Evolutionary conservation across 37 sponge, comb jelly and placozoan genomes (phyloP).

Genomic region (Geodia barretti): DNA sequence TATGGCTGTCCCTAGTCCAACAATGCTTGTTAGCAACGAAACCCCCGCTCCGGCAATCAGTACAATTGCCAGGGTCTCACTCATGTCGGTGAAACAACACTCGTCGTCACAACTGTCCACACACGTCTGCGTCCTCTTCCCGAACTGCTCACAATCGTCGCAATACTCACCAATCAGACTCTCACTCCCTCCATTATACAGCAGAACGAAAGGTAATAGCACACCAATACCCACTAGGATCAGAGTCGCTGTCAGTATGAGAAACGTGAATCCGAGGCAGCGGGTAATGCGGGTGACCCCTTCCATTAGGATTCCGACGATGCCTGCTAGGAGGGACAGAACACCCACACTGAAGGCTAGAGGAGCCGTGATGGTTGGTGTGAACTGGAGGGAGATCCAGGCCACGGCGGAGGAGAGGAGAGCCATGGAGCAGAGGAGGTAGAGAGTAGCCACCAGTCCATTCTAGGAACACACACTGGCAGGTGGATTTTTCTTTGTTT

Average conservation of each 20-base stretch:
- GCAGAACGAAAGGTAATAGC: slow-evolving; percentile 15
- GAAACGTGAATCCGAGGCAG: slow-evolving; percentile 11
- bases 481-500: not conserved
- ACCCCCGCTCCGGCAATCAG: slow-evolving; percentile 34
- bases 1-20: slow-evolving; percentile 5
- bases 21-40: slow-evolving; percentile 13
- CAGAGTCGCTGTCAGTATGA: slow-evolving; percentile 4
- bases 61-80: slow-evolving; percentile 36
- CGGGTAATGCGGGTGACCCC: slow-evolving; percentile 8
- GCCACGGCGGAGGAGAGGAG: slow-evolving; percentile 54
- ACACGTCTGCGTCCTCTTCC: slow-evolving; percentile 24
- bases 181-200: not conserved
- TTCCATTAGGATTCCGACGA: slow-evolving; percentile 29
- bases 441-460: slow-evolving; percentile 6
- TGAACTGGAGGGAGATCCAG: slow-evolving; percentile 64
- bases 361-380: slow-evolving; percentile 10
- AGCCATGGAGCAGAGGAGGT: slow-evolving; percentile 48
- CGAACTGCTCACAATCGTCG: slow-evolving; percentile 24
- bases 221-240: slow-evolving; percentile 35
- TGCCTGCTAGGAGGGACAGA: slow-evolving; percentile 32
- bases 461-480: not conserved
- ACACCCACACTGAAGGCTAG: slow-evolving; percentile 49
- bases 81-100: slow-evolving; percentile 63
- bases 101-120: slow-evolving; percentile 48
- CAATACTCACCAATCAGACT: slow-evolving; percentile 25